Evolutionary conservation across 1,140 invertebrate genomes (phyloP), one percentile per base, ranked within the genome.

Genomic region (Ceratosolen fusciceps): DNA sequence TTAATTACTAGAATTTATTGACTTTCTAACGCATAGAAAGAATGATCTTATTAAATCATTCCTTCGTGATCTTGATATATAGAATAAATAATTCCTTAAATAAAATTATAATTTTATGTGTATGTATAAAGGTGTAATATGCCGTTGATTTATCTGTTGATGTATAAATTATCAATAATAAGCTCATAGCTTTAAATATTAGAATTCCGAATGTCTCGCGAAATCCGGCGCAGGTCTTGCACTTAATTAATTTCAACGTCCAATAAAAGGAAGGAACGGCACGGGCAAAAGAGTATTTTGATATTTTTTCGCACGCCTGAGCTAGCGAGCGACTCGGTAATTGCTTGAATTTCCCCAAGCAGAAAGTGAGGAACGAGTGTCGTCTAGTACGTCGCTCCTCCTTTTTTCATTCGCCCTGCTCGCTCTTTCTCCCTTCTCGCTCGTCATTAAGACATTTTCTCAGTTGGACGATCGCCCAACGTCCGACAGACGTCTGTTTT

Each of bases 401-500:
- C 14, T 49, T 71, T 71, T 71, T 52, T 31, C 68, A 1, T 31
- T 56, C 16, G n/a, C 3, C 21, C 19, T 12, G 26, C 5, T 43
- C 5, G 12, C 39, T 43, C n/a, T n/a, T n/a, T n/a, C n/a, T n/a
- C n/a, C n/a, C n/a, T n/a, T n/a, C 52, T 54, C 31, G 1, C 12
- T 10, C 74, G 74, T 75, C 65, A 80, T 76, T 80, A 80, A 71
- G 65, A 80, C 52, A 37, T 80, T 67, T 80, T 74, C 72, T 52
- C 73, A 54, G 9, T 75, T 75, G 79, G n/a, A 70, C 47, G 74
- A 39, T 47, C 21, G 56, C 68, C 58, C 47, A 72, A 37, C 16
- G n/a, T 70, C 26, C 47, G 10, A 39, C 60, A 56, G 26, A 60
- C 29, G 34, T 74, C 65, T 75, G 31, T 71, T 75, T 80, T 75